These are phyloP conservation scores for Coreoperca whiteheadi DNA, from an alignment of 2,113 vertebrate species.

Conservation along the genomic window DNA sequence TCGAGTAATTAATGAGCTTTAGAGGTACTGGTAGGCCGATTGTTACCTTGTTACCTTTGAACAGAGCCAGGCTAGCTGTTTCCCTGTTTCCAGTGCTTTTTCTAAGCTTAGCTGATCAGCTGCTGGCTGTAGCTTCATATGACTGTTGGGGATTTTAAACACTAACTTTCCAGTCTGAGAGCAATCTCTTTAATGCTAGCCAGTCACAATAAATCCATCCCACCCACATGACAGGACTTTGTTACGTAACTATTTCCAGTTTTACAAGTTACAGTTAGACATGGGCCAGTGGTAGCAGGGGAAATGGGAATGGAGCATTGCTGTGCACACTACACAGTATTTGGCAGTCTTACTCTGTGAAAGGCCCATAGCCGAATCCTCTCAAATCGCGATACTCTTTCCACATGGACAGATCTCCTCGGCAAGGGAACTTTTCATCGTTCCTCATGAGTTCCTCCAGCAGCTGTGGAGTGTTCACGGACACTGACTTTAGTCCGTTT, in stretches of 20 bases:
- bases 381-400: slow-evolving; percentile 88
- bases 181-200: background rate
- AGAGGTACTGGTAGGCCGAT: too few species aligned
- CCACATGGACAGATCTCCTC: slow-evolving; percentile 90
- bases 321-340: background rate
- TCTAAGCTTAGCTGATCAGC: too few species aligned
- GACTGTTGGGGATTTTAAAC: background rate
- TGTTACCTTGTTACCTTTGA: too few species aligned
- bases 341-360: slow-evolving; percentile 88
- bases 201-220: background rate
- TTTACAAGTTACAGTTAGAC: background rate
- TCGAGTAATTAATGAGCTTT: too few species aligned
- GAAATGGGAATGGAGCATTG: background rate
- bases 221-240: slow-evolving; percentile 20
- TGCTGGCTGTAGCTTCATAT: too few species aligned
- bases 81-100: too few species aligned
- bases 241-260: background rate
- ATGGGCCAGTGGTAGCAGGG: background rate
- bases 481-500: slow-evolving; percentile 67
- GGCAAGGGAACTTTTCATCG: slow-evolving; percentile 90
- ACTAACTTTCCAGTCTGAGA: background rate
- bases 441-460: slow-evolving; percentile 91
- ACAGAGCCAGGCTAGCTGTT: too few species aligned
- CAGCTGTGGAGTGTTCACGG: slow-evolving; percentile 86
- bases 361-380: slow-evolving; percentile 88